These are phyloP conservation scores for Phrynocephalus vlangalii DNA, from an alignment of 2,797 vertebrate genomes.

Conservation along the genomic window DNA sequence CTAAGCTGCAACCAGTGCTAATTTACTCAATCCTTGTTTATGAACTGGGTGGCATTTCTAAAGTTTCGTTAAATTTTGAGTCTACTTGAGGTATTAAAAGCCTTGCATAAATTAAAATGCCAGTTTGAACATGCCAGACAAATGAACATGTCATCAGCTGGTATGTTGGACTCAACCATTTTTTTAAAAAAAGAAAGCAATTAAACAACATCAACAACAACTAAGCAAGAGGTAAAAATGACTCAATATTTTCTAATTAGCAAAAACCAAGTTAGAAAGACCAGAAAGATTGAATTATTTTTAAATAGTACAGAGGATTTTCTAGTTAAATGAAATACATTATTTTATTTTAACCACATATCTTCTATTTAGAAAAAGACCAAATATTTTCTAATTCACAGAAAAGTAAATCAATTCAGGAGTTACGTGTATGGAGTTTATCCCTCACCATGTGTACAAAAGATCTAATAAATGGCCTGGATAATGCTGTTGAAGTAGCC, in stretches of 20 bases:
- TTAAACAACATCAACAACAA: not conserved
- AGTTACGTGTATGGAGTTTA: too few species aligned
- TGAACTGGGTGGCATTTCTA: not conserved
- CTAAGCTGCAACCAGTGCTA: constrained; percentile 5
- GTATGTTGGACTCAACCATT: constrained; percentile 36
- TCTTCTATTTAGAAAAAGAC: too few species aligned
- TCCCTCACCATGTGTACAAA: too few species aligned
- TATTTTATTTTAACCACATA: too few species aligned
- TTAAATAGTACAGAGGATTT: too few species aligned
- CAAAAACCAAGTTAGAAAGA: not conserved
- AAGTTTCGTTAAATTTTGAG: constrained; percentile 28
- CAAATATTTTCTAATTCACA: too few species aligned
- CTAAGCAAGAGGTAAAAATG: not conserved
- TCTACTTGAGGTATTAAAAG: constrained; percentile 8
- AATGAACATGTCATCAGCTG: constrained; percentile 24
- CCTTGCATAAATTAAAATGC: constrained; percentile 6
- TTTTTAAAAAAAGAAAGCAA: not conserved
- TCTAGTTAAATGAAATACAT: too few species aligned
- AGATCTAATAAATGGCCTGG: too few species aligned
- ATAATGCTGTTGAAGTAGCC: too few species aligned
- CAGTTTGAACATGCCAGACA: constrained; percentile 47
- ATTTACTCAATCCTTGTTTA: constrained; percentile 23
- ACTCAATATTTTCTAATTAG: not conserved
- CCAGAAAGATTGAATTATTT: too few species aligned
- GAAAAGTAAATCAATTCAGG: too few species aligned